phyloP scores from a whole-genome alignment of 2,888 invertebrate genomes.

The Terebella lapidaria region DNA sequence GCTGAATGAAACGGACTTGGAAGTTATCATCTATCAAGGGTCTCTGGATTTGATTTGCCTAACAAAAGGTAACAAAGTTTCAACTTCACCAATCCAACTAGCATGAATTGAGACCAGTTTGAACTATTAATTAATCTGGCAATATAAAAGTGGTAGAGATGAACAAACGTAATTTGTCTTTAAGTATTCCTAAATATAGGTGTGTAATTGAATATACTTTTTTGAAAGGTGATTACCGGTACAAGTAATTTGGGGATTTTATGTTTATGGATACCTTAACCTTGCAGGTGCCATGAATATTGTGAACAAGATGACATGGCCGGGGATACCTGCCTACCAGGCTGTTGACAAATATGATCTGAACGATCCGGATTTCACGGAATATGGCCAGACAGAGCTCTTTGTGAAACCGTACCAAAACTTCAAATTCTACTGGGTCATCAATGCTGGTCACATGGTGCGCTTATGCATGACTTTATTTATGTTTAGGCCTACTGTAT shows the following conservation, averaged over 20 bases:
- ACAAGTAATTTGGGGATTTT: not conserved
- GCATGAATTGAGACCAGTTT: no score
- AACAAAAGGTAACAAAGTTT: conserved; percentile 25
- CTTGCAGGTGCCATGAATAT: conserved; percentile 12
- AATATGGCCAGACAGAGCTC: conserved; percentile 25
- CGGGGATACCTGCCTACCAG: conserved; percentile 5
- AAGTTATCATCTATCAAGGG: conserved; percentile 27
- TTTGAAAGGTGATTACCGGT: not conserved
- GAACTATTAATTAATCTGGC: no score
- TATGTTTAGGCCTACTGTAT: not conserved
- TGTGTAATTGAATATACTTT: not conserved
- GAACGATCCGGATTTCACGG: not conserved
- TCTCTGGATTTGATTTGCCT: conserved; percentile 28
- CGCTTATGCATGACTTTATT: not conserved
- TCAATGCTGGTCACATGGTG: conserved; percentile 3
- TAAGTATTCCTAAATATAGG: no score
- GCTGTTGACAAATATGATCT: not conserved
- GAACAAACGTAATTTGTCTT: no score
- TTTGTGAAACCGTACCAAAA: conserved; percentile 25
- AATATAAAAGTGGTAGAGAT: no score
- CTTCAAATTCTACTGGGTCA: conserved; percentile 28
- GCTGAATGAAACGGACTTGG: conserved; percentile 20
- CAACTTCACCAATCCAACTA: no score
- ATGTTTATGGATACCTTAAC: no score
- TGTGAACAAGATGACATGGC: conserved; percentile 9